Evolutionary conservation across 2,797 vertebrate species (phyloP).

Genomic region (Bradypus variegatus): DNA sequence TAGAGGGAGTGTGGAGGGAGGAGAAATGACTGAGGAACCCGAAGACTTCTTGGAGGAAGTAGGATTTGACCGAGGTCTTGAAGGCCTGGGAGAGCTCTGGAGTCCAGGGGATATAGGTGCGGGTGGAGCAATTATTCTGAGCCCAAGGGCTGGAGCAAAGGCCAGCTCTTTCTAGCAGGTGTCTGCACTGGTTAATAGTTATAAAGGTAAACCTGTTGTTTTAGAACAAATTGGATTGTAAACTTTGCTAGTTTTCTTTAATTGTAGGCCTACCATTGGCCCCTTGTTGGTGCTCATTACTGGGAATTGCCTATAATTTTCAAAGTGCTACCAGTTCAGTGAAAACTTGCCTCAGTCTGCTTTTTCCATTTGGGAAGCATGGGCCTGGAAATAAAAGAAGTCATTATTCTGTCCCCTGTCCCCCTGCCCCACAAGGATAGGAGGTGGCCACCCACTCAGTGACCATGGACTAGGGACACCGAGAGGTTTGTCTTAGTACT

Average conservation of each 20-base stretch:
- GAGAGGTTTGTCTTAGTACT: not conserved
- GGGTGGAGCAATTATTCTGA: conserved; percentile 16
- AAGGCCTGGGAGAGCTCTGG: not conserved
- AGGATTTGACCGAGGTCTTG: not conserved
- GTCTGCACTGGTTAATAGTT: conserved; percentile 41
- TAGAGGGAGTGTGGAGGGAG: not conserved
- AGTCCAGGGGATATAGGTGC: not conserved
- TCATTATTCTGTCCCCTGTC: conserved; percentile 51
- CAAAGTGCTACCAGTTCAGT: conserved; percentile 51
- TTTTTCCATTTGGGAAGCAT: conserved; percentile 43
- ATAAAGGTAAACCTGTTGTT: conserved; percentile 48
- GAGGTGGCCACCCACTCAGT: conserved; percentile 33
- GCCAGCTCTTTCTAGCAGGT: not conserved
- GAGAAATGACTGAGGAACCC: not conserved
- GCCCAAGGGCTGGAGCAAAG: not conserved
- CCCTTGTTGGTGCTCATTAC: conserved; percentile 51
- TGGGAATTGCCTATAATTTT: conserved; percentile 61
- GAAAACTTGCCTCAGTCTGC: conserved; percentile 30
- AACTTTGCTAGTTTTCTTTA: conserved; percentile 53
- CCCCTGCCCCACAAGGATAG: conserved; percentile 41
- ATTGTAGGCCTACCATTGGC: conserved; percentile 41
- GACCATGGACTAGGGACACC: conserved; percentile 4
- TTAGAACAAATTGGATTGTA: conserved; percentile 54
- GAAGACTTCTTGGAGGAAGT: conserved; percentile 26
- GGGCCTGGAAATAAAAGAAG: conserved; percentile 48